These are phyloP conservation scores for Lottia scabra DNA, from an alignment of 2,888 invertebrate species.

Conservation along the genomic window DNA sequence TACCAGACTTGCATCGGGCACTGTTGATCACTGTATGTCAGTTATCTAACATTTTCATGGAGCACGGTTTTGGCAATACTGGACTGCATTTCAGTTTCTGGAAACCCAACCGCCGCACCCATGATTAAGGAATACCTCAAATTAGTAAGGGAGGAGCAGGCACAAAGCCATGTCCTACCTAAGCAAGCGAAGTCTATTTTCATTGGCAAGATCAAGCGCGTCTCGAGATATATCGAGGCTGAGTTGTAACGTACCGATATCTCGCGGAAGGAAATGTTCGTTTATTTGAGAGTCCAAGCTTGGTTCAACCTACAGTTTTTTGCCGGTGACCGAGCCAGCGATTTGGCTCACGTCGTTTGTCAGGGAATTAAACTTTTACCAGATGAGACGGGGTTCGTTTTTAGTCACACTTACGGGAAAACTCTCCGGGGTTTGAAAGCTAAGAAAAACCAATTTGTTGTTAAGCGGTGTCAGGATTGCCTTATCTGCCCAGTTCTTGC, in stretches of 20 bases:
- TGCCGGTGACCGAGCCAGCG: not conserved
- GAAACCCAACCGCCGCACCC: not conserved
- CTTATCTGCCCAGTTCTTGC: constrained; percentile 3
- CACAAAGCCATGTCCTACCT: not conserved
- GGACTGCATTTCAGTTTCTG: not conserved
- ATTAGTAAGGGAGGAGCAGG: not conserved
- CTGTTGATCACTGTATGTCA: not conserved
- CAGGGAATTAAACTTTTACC: not conserved
- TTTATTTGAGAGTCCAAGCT: not conserved
- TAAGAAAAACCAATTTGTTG: not conserved
- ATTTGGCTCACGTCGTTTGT: not conserved
- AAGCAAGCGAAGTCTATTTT: not conserved
- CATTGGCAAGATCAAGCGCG: not conserved
- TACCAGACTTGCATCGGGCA: not conserved
- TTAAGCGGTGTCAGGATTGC: not conserved
- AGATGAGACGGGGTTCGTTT: not conserved
- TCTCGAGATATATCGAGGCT: too few relatives aligned
- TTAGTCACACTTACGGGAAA: not conserved
- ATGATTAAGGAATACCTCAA: not conserved
- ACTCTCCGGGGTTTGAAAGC: not conserved
- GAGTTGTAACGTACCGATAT: not conserved
- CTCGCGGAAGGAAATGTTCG: not conserved
- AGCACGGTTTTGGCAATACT: not conserved
- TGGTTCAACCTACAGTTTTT: not conserved
- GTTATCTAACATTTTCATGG: not conserved